Percentiles rank a stretch among this genome's conserved stretches.
Conservation (phyloP, 1,140 invertebrate genomes). For the Chionoecetes opilio region DNA sequence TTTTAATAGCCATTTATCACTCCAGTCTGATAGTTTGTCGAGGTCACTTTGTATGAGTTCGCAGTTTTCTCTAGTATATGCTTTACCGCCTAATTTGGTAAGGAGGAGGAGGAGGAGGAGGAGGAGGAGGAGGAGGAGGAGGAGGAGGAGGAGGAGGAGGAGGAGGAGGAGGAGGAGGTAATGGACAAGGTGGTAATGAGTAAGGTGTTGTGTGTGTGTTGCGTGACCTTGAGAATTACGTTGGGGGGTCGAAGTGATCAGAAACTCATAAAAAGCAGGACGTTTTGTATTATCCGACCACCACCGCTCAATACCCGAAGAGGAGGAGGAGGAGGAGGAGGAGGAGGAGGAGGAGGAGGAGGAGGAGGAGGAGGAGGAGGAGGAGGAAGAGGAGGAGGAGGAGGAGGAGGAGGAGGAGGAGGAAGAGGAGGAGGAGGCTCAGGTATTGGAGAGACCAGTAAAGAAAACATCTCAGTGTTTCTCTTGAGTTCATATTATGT, state of each 20-base stretch:
- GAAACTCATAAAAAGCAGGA: too few species aligned
- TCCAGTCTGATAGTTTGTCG: too few species aligned
- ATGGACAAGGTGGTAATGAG: not conserved
- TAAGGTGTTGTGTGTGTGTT: not conserved
- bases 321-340: not conserved
- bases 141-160: not conserved
- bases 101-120: not conserved
- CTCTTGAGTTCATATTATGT: too few species aligned
- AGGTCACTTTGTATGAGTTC: too few species aligned
- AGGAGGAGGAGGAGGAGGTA: not conserved
- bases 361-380: not conserved
- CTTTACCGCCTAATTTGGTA: too few species aligned
- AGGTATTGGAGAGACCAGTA: too few species aligned
- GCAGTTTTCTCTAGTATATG: too few species aligned
- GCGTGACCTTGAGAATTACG: not conserved
- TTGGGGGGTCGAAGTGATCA: too few species aligned
- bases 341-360: not conserved
- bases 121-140: too few species aligned
- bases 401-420: not conserved
- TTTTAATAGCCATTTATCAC: too few species aligned
- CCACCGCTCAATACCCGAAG: not conserved
- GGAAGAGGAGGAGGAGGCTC: not conserved
- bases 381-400: not conserved
- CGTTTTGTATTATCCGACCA: too few species aligned
- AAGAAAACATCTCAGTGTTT: too few species aligned